Conservation (phyloP, 2,113 vertebrate species). For the Dipodomys spectabilis region DNA sequence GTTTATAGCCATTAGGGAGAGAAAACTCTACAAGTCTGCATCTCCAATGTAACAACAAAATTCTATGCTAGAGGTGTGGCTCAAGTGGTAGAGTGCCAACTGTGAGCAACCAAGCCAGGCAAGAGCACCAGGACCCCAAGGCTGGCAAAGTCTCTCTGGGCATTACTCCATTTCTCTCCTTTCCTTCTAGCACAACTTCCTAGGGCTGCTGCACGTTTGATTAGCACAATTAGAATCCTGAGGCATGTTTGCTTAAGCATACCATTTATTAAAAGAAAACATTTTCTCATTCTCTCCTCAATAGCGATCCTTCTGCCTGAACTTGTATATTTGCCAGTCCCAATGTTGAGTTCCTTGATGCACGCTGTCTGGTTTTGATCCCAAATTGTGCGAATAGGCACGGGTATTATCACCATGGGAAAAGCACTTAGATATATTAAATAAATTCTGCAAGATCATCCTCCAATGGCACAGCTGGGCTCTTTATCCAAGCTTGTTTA, state of each 20-base stretch:
- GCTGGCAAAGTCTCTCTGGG: too few relatives aligned
- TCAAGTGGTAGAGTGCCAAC: too few relatives aligned
- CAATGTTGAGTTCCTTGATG: background rate
- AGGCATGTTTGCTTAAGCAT: conserved; percentile 18
- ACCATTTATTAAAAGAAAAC: conserved; percentile 5
- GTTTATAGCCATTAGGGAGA: too few relatives aligned
- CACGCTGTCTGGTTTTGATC: background rate
- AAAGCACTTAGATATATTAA: background rate
- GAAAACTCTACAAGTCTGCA: too few relatives aligned
- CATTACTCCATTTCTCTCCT: background rate
- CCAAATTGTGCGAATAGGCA: background rate
- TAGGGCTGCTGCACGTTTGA: background rate
- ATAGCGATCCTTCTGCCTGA: background rate
- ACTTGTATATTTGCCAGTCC: background rate
- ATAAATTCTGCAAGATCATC: background rate
- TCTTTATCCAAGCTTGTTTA: background rate
- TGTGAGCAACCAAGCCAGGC: too few relatives aligned
- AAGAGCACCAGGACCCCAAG: too few relatives aligned
- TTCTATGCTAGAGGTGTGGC: too few relatives aligned
- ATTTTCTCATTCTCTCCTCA: background rate
- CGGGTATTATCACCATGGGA: background rate
- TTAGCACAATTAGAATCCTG: background rate
- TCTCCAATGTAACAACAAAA: too few relatives aligned
- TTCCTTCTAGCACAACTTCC: background rate
- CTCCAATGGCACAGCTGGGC: background rate